Conservation (phyloP, 2,113 vertebrate species). For the Pristiophorus japonicus region DNA sequence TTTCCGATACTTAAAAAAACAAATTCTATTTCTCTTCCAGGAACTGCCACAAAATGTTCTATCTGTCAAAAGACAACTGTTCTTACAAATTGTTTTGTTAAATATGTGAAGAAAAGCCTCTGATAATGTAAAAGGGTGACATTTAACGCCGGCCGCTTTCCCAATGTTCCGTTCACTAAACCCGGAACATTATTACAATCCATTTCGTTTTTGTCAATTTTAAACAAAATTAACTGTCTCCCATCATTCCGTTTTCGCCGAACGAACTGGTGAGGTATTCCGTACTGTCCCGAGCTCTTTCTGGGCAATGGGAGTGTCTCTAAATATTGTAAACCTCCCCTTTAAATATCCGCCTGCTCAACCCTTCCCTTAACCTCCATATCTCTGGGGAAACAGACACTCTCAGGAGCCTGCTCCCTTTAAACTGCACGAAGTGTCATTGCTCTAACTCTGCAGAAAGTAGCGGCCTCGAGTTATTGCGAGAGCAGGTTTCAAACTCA, state of each 20-base stretch:
- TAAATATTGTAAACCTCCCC: not conserved
- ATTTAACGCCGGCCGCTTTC: not conserved
- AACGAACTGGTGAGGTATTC: not conserved
- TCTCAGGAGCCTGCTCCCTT: not conserved
- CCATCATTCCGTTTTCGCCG: not conserved
- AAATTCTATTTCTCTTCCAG: not conserved
- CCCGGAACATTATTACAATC: not conserved
- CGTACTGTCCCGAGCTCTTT: too few species aligned
- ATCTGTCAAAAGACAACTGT: not conserved
- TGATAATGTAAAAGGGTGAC: not conserved
- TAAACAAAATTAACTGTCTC: not conserved
- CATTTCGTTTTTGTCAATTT: not conserved
- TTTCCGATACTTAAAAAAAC: conserved; percentile 11
- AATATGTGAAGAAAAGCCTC: not conserved
- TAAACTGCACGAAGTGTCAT: not conserved
- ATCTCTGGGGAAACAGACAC: too few species aligned
- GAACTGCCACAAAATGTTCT: not conserved
- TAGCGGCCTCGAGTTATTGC: not conserved
- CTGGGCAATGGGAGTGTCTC: not conserved
- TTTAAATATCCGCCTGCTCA: not conserved
- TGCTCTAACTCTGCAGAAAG: not conserved
- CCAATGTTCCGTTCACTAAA: not conserved
- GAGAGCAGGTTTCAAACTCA: not conserved
- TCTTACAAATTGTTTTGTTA: conserved; percentile 21
- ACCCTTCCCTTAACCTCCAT: not conserved